Percentiles rank a stretch among this genome's conserved stretches.
Conservation (phyloP, 2,888 invertebrate genomes). For the Athalia rosae region DNA sequence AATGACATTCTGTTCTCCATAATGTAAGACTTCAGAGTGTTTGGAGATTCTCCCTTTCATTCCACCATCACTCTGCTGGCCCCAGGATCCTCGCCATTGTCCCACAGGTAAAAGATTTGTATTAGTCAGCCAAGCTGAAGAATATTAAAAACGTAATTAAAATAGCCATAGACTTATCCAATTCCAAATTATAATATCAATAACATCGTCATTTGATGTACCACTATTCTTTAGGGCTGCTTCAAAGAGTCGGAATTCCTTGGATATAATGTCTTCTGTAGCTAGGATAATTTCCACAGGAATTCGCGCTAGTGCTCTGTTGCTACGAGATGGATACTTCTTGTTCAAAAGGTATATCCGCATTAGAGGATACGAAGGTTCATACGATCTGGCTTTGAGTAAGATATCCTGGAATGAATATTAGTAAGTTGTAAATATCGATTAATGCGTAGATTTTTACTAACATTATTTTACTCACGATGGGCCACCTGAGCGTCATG, state of each 20-base stretch:
- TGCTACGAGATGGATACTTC: constrained; percentile 52
- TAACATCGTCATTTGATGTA: constrained; percentile 47
- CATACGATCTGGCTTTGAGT: constrained; percentile 57
- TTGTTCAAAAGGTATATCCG: constrained; percentile 54
- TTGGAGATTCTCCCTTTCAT: background rate
- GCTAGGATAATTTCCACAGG: constrained; percentile 57
- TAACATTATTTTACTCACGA: constrained; percentile 46
- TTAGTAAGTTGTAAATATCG: constrained; percentile 11
- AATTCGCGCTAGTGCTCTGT: constrained; percentile 49
- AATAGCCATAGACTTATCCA: background rate
- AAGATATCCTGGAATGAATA: constrained; percentile 41
- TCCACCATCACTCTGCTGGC: constrained; percentile 7
- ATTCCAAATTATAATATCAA: background rate
- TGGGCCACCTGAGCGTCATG: constrained; percentile 70
- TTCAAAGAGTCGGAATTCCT: constrained; percentile 63
- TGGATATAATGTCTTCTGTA: constrained; percentile 58
- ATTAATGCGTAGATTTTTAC: no score
- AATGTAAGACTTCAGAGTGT: background rate
- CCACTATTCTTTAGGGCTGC: constrained; percentile 59
- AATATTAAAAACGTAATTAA: background rate
- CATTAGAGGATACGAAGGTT: constrained; percentile 57
- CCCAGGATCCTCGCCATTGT: constrained; percentile 75
- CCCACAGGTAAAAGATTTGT: constrained; percentile 78
- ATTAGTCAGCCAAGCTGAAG: constrained; percentile 74
- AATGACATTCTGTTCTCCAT: constrained; percentile 4